Base-by-base conservation (phyloP, 2,113 vertebrate species). In the Strix uralensis region DNA sequence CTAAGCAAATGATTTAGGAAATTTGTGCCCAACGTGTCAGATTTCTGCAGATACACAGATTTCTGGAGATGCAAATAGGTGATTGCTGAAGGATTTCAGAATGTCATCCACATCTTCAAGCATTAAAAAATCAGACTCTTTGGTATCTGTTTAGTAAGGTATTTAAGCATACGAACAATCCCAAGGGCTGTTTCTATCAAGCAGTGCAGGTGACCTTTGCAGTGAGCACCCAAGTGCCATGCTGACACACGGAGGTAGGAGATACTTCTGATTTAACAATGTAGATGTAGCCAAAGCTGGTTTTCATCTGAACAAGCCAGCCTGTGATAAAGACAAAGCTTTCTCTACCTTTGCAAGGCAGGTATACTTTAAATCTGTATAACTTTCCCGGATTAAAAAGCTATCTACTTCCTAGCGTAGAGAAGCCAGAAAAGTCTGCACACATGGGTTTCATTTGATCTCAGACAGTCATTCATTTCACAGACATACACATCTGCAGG, bases 401-500 rank as follows among this genome's bases (percentile, higher is more conserved):
- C 38, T 73, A 13, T 34, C 67, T 93, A 13, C 85, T 93, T 92
- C 87, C 23, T 83, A 71, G 54, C 55, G 34, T 21, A 78, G 81
- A 29, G 66, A 77, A 88, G 59, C 74, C 79, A 90, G 79, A 73
- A 72, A 58, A 88, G 79, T 81, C 93, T 92, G 81, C 82, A 71
- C 42, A 78, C 79, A 36, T 73, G 84, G 58, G 36, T 95, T 97
- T 92, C 54, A 16, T 96, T 92, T 96, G 94, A 92, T 95, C 54
- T 85, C 81, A 70, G 92, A 32, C 91, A 95, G 81, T 44, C 81
- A 74, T 95, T 97, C 74, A 85, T 94, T 97, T 91, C 49, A 54
- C 73, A 93, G 92, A 86, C 46, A 1, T 88, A 57, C 83, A 81
- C 95, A 96, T 96, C 93, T 96, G 92, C 96, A 96, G 92, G 83